Evolutionary conservation across 2,797 vertebrate genomes (phyloP), one percentile per base, ranked within the genome.

Genomic region (Poliocrania exsul): DNA sequence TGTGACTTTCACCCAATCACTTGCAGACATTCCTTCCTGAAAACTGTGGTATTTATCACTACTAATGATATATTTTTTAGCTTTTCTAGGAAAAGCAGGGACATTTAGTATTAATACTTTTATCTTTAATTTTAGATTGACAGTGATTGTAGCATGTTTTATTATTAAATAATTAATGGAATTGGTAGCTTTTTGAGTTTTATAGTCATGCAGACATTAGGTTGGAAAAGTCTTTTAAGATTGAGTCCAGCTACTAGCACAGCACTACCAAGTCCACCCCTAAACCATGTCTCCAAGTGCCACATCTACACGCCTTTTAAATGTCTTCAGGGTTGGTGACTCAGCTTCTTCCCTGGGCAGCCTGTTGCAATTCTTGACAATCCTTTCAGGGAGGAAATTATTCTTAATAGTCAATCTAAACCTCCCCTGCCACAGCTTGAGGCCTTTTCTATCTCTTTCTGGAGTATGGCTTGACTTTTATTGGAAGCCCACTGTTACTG

Each of bases 1-100:
- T 0, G 0, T 57, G n/a, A 4, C 26, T 79, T 3, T 81, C 7
- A 7, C 9, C 2, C 12, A 21, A 5, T 35, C 58, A 17, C 3
- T 16, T 79, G 20, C 31, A 60, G 31, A 60, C 9, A 26, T 28
- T n/a, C 5, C 65, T 86, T 29, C 21, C 9, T 81, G 35, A 47
- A 69, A 81, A 29, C 4, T 33, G 0, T 23, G 4, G 9, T 53
- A 6, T 49, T 77, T 46, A 28, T 40, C 51, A 33, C 26, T 50
- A 13, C 35, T 83, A 20, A 13, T 23, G 14, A 42, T 69, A 2
- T 8, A 37, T 73, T 33, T 61, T 20, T 65, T 83, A 13, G 10
- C 21, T 71, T 74, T 84, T 37, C 33, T 35, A 60, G 40, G 37
- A 86, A 17, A 84, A 79, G 10, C 13, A 23, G 31, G 15, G 16